phyloP scores from a whole-genome alignment of 1,140 invertebrate genomes.

The Acromyrmex charruanus region DNA sequence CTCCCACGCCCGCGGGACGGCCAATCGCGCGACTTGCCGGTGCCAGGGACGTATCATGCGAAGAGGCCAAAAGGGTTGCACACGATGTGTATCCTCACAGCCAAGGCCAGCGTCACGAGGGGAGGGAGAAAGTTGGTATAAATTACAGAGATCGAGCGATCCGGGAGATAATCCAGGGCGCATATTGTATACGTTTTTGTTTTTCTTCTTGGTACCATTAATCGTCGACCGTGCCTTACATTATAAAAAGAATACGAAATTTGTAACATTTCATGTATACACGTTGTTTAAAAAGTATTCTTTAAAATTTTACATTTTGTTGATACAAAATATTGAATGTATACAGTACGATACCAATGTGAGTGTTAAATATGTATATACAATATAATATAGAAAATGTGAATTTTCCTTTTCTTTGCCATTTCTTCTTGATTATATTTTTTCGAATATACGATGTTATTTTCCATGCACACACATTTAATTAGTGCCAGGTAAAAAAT shows the following conservation, averaged over 20 bases:
- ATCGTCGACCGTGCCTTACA: not conserved
- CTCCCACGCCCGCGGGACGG: conserved; percentile 76
- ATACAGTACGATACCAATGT: not conserved
- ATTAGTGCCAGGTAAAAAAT: no score
- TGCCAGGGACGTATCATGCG: conserved; percentile 55
- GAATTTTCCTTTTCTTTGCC: not conserved
- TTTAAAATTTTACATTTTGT: not conserved
- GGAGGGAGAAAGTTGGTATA: not conserved
- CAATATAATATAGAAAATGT: not conserved
- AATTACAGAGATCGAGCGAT: conserved; percentile 4
- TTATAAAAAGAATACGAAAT: not conserved
- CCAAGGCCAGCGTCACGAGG: not conserved
- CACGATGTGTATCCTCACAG: not conserved
- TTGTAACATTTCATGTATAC: not conserved
- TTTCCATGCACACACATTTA: not conserved
- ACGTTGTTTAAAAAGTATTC: not conserved
- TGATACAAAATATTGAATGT: not conserved
- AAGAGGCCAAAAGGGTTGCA: not conserved
- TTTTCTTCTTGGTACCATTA: not conserved
- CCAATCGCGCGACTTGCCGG: conserved; percentile 61
- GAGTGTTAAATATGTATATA: not conserved
- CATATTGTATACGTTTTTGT: not conserved
- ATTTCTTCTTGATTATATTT: not conserved
- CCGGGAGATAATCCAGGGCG: not conserved
- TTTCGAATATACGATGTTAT: not conserved